Percentiles rank a stretch among this genome's conserved stretches.
phyloP scores from a whole-genome alignment of 2,797 vertebrate species.

The Rhabdophis nuchalis region DNA sequence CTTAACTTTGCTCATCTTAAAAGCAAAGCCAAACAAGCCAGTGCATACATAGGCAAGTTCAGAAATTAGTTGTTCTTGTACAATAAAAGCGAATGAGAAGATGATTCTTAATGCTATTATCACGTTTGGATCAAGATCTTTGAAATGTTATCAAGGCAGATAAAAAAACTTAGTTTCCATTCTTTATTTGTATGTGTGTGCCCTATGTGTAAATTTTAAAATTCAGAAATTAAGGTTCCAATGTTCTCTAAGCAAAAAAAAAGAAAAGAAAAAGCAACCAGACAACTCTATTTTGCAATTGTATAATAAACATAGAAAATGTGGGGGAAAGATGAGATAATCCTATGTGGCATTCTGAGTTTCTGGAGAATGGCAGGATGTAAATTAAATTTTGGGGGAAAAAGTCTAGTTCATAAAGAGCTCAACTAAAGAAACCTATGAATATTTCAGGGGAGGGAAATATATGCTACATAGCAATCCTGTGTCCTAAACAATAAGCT shows the following conservation, averaged over 20 bases:
- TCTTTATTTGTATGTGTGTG: not conserved
- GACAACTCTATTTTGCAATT: not conserved
- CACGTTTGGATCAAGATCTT: not conserved
- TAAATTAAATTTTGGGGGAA: not conserved
- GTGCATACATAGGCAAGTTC: not conserved
- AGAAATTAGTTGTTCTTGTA: not conserved
- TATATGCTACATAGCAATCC: not conserved
- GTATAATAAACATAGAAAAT: not conserved
- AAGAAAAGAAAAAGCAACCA: not conserved
- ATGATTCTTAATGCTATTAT: not conserved
- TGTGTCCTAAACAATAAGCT: not conserved
- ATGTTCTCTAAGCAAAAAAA: too few relatives aligned
- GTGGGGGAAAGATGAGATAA: not conserved
- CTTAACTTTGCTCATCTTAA: not conserved
- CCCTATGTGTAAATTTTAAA: too few relatives aligned
- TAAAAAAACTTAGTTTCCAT: not conserved
- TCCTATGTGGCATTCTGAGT: not conserved
- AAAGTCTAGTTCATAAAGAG: not conserved
- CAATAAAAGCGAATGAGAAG: not conserved
- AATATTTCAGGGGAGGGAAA: not conserved
- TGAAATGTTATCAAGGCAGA: not conserved
- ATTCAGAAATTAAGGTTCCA: not conserved
- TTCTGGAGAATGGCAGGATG: not conserved
- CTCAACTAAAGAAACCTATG: not conserved
- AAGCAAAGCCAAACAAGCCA: not conserved